Conservation (phyloP, 2,113 vertebrate species). For the Engystomops pustulosus region DNA sequence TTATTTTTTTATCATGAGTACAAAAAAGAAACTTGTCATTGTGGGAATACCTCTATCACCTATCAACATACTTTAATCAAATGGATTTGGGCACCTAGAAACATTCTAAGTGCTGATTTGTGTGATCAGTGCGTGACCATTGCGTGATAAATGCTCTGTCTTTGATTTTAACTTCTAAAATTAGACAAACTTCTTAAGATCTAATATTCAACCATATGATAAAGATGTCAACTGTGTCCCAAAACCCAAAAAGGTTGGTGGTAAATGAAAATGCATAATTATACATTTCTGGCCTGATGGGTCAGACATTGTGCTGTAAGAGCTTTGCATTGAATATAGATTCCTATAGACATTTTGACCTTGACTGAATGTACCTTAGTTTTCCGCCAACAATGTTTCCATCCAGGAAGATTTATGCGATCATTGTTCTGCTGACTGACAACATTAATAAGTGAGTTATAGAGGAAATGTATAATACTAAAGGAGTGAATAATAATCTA, state of each 20-base stretch:
- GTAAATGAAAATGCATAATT: not conserved
- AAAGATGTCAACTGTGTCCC: too few species aligned
- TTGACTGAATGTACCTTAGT: constrained; percentile 33
- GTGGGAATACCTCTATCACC: too few species aligned
- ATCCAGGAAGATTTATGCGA: constrained; percentile 45
- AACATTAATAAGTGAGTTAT: constrained; percentile 60
- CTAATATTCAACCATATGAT: not conserved
- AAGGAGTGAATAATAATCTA: constrained; percentile 58
- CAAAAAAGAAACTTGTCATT: too few species aligned
- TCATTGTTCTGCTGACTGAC: constrained; percentile 54
- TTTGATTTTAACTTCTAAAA: not conserved
- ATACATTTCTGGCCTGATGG: not conserved
- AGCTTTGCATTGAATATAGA: not conserved
- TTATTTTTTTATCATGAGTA: too few species aligned
- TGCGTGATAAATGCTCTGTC: too few species aligned
- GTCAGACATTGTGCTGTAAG: not conserved
- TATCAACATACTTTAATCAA: too few species aligned
- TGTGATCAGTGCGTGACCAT: too few species aligned
- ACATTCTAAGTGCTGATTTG: too few species aligned
- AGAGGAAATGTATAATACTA: constrained; percentile 48
- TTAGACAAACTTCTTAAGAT: not conserved
- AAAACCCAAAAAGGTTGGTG: not conserved
- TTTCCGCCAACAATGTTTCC: constrained; percentile 50
- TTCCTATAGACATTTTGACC: constrained; percentile 47
- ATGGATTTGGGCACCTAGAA: too few species aligned